Conservation (phyloP, 2,113 vertebrate genomes). For the Pontoporia blainvillei region DNA sequence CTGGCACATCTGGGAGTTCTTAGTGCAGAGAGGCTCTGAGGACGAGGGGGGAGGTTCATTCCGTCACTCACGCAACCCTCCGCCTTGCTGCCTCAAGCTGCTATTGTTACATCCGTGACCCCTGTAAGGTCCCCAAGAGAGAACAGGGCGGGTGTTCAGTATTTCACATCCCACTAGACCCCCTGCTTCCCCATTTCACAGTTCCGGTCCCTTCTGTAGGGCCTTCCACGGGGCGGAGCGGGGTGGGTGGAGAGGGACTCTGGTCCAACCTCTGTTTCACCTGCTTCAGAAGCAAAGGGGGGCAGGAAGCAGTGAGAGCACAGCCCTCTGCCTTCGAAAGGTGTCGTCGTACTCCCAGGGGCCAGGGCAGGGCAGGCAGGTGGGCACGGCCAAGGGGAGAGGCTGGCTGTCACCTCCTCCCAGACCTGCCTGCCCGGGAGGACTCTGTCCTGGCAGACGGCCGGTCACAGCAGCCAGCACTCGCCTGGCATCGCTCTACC, state of each 20-base stretch:
- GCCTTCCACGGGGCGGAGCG: not conserved
- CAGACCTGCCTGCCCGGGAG: not conserved
- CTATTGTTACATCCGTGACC: not conserved
- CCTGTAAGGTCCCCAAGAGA: not conserved
- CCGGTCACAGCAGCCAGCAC: not conserved
- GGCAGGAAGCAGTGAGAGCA: not conserved
- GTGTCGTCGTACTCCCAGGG: no score
- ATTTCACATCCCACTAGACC: not conserved
- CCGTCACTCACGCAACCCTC: no score
- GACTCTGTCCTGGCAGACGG: not conserved
- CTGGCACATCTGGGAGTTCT: rapidly evolving
- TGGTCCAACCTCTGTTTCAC: not conserved
- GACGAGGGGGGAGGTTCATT: not conserved
- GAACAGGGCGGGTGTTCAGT: not conserved
- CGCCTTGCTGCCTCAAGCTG: not conserved
- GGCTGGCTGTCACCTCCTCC: not conserved
- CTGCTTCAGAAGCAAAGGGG: not conserved
- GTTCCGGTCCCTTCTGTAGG: not conserved
- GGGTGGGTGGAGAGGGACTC: not conserved
- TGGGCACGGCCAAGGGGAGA: no score
- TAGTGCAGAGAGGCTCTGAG: not conserved
- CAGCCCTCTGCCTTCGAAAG: not conserved
- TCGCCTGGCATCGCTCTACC: not conserved
- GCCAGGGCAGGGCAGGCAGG: not conserved
- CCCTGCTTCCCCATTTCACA: not conserved